Percentiles rank a stretch among this genome's conserved stretches.
Evolutionary conservation across 1,140 invertebrate genomes (phyloP).

Genomic region (Bursaphelenchus mucronatus): DNA sequence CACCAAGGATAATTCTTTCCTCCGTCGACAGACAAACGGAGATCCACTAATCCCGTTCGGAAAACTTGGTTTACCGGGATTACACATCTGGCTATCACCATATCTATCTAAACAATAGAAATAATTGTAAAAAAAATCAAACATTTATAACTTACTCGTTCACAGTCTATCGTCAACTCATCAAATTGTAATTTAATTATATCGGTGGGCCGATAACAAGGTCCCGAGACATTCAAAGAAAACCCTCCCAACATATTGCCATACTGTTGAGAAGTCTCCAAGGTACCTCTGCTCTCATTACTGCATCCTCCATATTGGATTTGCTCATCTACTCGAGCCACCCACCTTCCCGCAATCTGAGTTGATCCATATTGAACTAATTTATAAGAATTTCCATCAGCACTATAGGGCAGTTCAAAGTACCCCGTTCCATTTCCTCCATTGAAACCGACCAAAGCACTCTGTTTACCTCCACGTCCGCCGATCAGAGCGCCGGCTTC

Average conservation of each 20-base stretch:
- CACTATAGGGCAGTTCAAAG: slow-evolving; percentile 38
- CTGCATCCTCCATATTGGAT: slow-evolving; percentile 68
- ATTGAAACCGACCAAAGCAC: slow-evolving; percentile 68
- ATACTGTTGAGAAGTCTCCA: slow-evolving; percentile 37
- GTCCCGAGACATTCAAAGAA: slow-evolving; percentile 87
- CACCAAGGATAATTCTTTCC: slow-evolving; percentile 76
- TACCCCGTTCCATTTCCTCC: slow-evolving; percentile 79
- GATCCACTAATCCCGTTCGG: slow-evolving; percentile 79
- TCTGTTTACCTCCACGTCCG: slow-evolving; percentile 71
- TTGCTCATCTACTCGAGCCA: slow-evolving; percentile 88
- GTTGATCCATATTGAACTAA: slow-evolving; percentile 77
- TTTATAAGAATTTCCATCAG: slow-evolving; percentile 39
- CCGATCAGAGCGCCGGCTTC: slow-evolving; percentile 70
- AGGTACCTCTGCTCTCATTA: slow-evolving; percentile 14
- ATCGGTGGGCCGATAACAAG: slow-evolving; percentile 81
- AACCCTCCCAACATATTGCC: slow-evolving; percentile 93
- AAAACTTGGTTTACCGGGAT: slow-evolving; percentile 62
- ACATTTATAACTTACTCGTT: slow-evolving; percentile 64
- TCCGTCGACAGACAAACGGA: slow-evolving; percentile 66
- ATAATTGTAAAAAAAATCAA: background rate
- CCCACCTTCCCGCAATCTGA: slow-evolving; percentile 78
- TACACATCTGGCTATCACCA: slow-evolving; percentile 71
- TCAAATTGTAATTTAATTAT: slow-evolving; percentile 84
- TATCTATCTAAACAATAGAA: slow-evolving; percentile 65
- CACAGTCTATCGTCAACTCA: slow-evolving; percentile 73